Conservation (phyloP, 2,888 invertebrate genomes). For the Byasa hedistus region DNA sequence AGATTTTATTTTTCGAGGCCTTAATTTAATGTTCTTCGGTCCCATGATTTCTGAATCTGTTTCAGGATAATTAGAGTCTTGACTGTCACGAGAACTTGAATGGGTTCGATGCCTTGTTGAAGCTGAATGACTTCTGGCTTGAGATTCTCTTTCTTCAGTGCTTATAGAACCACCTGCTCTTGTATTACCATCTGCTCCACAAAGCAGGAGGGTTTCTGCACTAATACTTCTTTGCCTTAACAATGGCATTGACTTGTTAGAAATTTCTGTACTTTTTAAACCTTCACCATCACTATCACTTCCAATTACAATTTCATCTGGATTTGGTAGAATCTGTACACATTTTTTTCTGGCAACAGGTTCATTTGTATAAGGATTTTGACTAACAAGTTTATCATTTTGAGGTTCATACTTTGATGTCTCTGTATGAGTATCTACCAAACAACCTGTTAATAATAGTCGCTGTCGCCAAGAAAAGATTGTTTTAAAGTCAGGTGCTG, state of each 20-base stretch:
- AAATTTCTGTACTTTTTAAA: constrained; percentile 36
- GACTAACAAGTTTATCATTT: constrained; percentile 20
- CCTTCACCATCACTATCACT: constrained; percentile 60
- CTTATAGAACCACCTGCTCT: constrained; percentile 47
- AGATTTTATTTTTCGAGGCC: constrained; percentile 35
- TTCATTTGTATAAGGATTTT: constrained; percentile 25
- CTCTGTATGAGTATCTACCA: constrained; percentile 62
- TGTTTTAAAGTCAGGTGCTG: constrained; percentile 73
- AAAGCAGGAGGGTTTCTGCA: constrained; percentile 60
- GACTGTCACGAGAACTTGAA: constrained; percentile 64
- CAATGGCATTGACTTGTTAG: constrained; percentile 35
- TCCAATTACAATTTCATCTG: constrained; percentile 64
- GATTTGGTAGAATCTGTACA: constrained; percentile 52
- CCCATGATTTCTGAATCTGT: constrained; percentile 52
- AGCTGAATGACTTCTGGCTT: constrained; percentile 48
- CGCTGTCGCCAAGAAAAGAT: constrained; percentile 72
- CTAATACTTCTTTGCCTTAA: constrained; percentile 54
- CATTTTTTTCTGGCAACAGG: constrained; percentile 34
- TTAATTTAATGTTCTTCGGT: constrained; percentile 40
- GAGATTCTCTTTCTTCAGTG: constrained; percentile 49
- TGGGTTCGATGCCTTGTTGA: constrained; percentile 50
- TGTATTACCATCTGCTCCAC: constrained; percentile 42
- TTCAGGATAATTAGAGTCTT: constrained; percentile 60
- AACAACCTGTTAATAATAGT: constrained; percentile 64
- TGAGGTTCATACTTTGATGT: constrained; percentile 26